phyloP scores from a whole-genome alignment of 37 sponge, comb jelly and placozoan genomes.

The Lycopodina hypogea region DNA sequence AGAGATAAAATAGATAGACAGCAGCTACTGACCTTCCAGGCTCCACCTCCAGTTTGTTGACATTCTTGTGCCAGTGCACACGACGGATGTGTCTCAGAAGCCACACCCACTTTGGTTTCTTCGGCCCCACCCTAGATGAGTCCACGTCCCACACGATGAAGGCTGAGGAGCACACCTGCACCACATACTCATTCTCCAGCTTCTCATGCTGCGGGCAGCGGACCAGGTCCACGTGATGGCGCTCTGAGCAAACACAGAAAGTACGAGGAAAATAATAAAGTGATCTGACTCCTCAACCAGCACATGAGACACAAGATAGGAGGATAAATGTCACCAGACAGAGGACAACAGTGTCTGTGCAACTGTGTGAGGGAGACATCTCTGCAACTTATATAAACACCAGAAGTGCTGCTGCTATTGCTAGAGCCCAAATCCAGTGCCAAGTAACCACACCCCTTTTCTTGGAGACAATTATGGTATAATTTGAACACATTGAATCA shows the following conservation, averaged over 20 bases:
- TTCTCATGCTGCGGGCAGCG: conserved; percentile 44
- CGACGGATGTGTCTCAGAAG: conserved; percentile 37
- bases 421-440: no score
- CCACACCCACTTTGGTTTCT: conserved; percentile 51
- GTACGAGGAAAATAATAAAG: no score
- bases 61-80: conserved; percentile 49
- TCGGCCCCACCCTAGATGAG: background rate
- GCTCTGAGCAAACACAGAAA: conserved; percentile 12
- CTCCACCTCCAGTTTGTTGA: conserved; percentile 61
- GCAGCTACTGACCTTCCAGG: conserved; percentile 54
- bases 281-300: background rate
- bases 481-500: no score
- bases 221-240: conserved; percentile 46
- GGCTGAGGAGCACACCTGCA: conserved; percentile 18
- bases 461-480: no score
- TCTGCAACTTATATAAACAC: no score
- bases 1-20: background rate
- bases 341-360: no score
- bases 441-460: no score
- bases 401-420: no score
- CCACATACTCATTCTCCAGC: conserved; percentile 51
- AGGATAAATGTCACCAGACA: no score
- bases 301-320: background rate
- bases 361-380: no score
- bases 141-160: conserved; percentile 5